Base-by-base conservation (phyloP, 2,888 invertebrate genomes). In the Rhogogaster chlorosoma region DNA sequence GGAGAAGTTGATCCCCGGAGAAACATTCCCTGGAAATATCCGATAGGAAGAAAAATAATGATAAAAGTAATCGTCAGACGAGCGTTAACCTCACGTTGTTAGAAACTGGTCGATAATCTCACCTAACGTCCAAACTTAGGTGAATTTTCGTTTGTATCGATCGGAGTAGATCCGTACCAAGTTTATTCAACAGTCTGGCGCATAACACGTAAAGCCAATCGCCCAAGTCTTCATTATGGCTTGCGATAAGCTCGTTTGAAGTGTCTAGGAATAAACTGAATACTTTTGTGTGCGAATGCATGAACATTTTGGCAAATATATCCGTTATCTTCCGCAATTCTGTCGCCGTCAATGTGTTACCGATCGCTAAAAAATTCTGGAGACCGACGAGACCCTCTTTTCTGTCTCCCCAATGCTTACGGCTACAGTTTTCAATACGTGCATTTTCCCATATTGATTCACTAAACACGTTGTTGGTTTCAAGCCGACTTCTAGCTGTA, bases 291-390 rank as follows among this genome's bases (percentile, higher is more conserved):
- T 99, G 98, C 2, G 98, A 98, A 94, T 99, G 99, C 95, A 98
- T 98, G 93, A 99, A 99, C 98, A 99, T 98, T 94, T 98, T 97
- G 87, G 98, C 97, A 91, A 99, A 98, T 87, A 98, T 97, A 89
- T 99, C 99, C 0, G 98, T 97, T n/a, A 99, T 96, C 88, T 97
- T 96, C 86, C 97, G 96, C 85, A 98, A 94, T 91, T 98, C 98
- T 0, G 95, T 95, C 5, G 95, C 95, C 0, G 95, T 95, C 0
- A 97, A 94, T 0, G 95, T 94, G 0, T 96, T 95, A 1, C 97
- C 96, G 89, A 95, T 95, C 91, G 95, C 95, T 29, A 98, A 95
- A 92, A 97, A 97, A 86, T 96, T 95, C 93, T 97, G 96, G 12
- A 98, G 93, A 86, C 97, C 97, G 1, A 97, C 95, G 18, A 99